Percentiles rank a stretch among this genome's conserved stretches.
Evolutionary conservation across 2,113 vertebrate genomes (phyloP).

Genomic region (Aplodontia rufa): DNA sequence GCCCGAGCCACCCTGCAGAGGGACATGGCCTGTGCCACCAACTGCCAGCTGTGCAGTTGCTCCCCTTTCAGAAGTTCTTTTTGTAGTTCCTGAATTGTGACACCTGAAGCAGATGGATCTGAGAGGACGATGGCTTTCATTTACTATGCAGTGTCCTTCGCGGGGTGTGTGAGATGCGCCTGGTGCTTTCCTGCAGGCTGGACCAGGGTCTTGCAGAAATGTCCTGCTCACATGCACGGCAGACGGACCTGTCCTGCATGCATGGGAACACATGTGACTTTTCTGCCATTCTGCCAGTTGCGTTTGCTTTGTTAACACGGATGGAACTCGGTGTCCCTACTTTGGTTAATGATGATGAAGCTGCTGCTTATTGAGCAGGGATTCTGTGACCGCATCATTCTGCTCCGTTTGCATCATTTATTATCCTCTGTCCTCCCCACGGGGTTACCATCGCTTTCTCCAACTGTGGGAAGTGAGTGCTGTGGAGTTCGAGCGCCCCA

Average conservation of each 20-base stretch:
- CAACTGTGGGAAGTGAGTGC: too few relatives aligned
- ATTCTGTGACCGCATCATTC: neutral
- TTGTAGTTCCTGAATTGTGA: neutral
- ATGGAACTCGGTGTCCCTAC: neutral
- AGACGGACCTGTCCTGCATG: too few relatives aligned
- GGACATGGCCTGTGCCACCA: fast-evolving
- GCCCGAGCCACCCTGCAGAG: fast-evolving
- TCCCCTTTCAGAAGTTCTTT: too few relatives aligned
- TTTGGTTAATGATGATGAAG: neutral
- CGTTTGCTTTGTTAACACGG: neutral
- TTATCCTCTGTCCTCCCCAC: too few relatives aligned
- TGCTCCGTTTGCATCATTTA: too few relatives aligned
- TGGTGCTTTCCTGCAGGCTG: neutral
- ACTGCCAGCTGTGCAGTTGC: fast-evolving
- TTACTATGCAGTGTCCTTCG: fast-evolving
- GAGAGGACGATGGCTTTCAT: fast-evolving
- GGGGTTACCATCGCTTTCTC: too few relatives aligned
- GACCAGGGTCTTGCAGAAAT: neutral
- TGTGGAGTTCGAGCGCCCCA: too few relatives aligned
- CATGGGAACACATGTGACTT: neutral
- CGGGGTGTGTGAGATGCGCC: fast-evolving
- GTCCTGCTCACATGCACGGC: too few relatives aligned
- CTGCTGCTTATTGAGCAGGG: fast-evolving
- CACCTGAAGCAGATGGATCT: fast-evolving
- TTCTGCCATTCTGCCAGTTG: neutral